These are phyloP conservation scores for Strix aluco DNA, from an alignment of 2,113 vertebrate species.

Conservation along the genomic window DNA sequence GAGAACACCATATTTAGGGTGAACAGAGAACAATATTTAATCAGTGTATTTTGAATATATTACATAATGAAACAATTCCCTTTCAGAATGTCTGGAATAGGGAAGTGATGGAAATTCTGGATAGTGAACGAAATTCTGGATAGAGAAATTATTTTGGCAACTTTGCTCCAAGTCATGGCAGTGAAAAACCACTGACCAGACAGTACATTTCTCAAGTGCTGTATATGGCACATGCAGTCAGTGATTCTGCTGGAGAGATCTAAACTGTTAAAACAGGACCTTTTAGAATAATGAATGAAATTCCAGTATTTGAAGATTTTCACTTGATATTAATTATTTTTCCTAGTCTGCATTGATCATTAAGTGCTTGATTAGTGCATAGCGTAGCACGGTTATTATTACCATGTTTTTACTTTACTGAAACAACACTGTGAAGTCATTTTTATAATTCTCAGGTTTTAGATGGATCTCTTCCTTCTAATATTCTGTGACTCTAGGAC, in stretches of 20 bases:
- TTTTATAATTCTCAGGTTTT: not conserved
- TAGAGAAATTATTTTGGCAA: slow-evolving; percentile 14
- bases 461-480: not conserved
- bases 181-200: not conserved
- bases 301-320: not conserved
- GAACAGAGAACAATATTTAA: not conserved
- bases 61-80: not conserved
- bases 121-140: not conserved
- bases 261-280: not conserved
- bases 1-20: not conserved
- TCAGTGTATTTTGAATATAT: not conserved
- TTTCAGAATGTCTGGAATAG: not conserved
- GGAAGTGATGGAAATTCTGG: not conserved
- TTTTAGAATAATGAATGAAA: not conserved
- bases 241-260: not conserved
- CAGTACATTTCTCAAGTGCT: not conserved
- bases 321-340: not conserved
- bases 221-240: not conserved
- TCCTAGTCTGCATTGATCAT: not conserved
- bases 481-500: not conserved
- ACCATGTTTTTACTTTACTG: not conserved
- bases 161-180: not conserved
- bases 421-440: not conserved
- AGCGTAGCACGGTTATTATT: not conserved
- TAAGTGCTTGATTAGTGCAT: not conserved